Evolutionary conservation across 2,888 invertebrate species (phyloP).

Genomic region (Operophtera brumata): DNA sequence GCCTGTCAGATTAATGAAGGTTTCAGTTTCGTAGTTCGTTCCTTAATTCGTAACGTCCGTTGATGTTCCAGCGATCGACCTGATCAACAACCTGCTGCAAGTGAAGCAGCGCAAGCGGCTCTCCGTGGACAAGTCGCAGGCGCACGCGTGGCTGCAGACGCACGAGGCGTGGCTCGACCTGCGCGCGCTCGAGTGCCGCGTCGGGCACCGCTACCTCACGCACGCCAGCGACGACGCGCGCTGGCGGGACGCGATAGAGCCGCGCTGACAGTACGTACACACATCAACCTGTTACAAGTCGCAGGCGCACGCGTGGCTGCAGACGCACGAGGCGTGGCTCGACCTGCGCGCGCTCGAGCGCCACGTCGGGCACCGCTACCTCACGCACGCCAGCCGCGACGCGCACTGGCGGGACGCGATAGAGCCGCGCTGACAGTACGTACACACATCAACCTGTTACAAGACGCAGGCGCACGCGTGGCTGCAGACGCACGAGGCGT

Average conservation of each 20-base stretch:
- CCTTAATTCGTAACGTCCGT: too few species aligned
- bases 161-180: conserved; percentile 97
- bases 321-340: conserved; percentile 97
- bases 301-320: conserved; percentile 96
- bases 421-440: conserved; percentile 41
- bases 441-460: conserved; percentile 93
- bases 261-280: conserved; percentile 43
- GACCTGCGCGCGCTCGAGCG: conserved; percentile 93
- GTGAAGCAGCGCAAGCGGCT: conserved; percentile 97
- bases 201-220: conserved; percentile 67
- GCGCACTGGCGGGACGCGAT: conserved; percentile 39
- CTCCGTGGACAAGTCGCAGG: conserved; percentile 97
- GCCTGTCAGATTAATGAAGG: too few species aligned
- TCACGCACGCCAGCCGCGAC: conserved; percentile 70
- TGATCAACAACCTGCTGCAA: conserved; percentile 98
- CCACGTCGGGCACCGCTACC: conserved; percentile 63
- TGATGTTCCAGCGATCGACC: conserved; percentile 92
- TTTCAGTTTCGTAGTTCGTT: too few species aligned
- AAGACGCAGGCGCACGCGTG: conserved; percentile 97
- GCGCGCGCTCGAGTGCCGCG: conserved; percentile 86
- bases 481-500: conserved; percentile 98
- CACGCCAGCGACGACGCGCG: conserved; percentile 66
- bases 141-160: conserved; percentile 98
- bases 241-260: conserved; percentile 27
- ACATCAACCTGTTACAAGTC: conserved; percentile 98